Conservation (phyloP, 2,888 invertebrate genomes). For the Chirona hameri region DNA sequence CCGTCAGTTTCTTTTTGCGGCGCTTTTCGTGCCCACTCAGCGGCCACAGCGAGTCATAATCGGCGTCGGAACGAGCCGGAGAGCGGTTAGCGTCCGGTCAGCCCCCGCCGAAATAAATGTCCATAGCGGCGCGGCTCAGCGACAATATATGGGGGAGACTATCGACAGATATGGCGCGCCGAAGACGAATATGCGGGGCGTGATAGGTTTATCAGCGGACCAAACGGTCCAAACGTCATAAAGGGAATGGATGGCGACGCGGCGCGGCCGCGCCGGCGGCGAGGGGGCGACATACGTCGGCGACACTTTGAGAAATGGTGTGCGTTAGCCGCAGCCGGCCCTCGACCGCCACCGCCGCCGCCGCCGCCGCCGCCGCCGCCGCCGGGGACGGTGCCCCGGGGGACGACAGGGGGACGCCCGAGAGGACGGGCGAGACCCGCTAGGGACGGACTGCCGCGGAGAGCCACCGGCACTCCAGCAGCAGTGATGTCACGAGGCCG, state of each 20-base stretch:
- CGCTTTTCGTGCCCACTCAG: not conserved
- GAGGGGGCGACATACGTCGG: slow-evolving; percentile 14
- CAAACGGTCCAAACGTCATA: slow-evolving; percentile 4
- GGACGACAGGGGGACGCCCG: not conserved
- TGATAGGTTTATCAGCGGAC: slow-evolving; percentile 25
- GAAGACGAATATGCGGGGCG: slow-evolving; percentile 12
- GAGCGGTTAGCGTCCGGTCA: slow-evolving; percentile 2
- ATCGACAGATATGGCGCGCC: slow-evolving; percentile 23
- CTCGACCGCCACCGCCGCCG: not conserved
- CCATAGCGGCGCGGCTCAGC: slow-evolving; percentile 10
- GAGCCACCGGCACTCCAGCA: not conserved
- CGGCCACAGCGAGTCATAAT: not conserved
- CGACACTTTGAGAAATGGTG: slow-evolving; percentile 9
- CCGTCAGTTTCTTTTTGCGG: not conserved
- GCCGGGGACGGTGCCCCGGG: not conserved
- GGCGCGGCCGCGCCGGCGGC: not conserved
- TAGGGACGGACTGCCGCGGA: not conserved
- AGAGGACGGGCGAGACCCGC: not conserved
- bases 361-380: too few species aligned
- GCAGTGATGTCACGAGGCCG: too few species aligned
- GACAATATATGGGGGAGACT: not conserved
- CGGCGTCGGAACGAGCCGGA: not conserved
- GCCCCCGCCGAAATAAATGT: slow-evolving; percentile 25
- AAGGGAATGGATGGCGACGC: slow-evolving; percentile 12
- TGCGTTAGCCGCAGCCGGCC: not conserved